phyloP scores from a whole-genome alignment of 2,888 invertebrate genomes.

The Molanna angustata region DNA sequence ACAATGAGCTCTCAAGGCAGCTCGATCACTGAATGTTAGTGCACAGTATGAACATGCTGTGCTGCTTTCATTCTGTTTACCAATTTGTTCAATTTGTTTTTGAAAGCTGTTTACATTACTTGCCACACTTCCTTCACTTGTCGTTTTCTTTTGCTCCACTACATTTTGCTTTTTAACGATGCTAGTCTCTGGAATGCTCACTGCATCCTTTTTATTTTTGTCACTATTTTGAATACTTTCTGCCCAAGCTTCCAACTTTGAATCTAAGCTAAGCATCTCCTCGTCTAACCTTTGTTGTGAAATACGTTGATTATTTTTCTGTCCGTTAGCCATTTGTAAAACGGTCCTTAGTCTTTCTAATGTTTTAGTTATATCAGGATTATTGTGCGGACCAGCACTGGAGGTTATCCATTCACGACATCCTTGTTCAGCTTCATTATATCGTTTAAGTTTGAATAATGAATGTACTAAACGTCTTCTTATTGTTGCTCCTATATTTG shows the following conservation, averaged over 20 bases:
- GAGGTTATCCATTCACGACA: constrained; percentile 56
- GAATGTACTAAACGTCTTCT: constrained; percentile 24
- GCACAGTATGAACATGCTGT: constrained; percentile 57
- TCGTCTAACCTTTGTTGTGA: constrained; percentile 29
- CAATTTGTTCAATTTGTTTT: constrained; percentile 31
- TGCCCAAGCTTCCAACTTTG: constrained; percentile 30
- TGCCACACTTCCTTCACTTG: constrained; percentile 32
- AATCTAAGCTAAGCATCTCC: constrained; percentile 25
- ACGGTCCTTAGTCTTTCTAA: constrained; percentile 52
- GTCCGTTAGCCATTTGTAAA: constrained; percentile 47
- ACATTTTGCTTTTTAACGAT: constrained; percentile 19
- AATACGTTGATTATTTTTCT: constrained; percentile 40
- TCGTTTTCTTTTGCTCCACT: constrained; percentile 33
- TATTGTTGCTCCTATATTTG: constrained; percentile 17
- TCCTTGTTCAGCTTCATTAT: constrained; percentile 36
- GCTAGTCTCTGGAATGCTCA: constrained; percentile 22
- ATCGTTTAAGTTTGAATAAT: constrained; percentile 22
- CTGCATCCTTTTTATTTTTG: constrained; percentile 15
- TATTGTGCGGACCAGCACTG: constrained; percentile 38
- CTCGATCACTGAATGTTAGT: constrained; percentile 52
- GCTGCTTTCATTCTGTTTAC: constrained; percentile 36
- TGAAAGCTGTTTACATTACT: constrained; percentile 29
- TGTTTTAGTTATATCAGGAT: constrained; percentile 51
- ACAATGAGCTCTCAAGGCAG: constrained; percentile 57
- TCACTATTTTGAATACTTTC: constrained; percentile 33